These are phyloP conservation scores for Hycleus cichorii DNA, from an alignment of 1,140 invertebrate genomes.

Conservation along the genomic window DNA sequence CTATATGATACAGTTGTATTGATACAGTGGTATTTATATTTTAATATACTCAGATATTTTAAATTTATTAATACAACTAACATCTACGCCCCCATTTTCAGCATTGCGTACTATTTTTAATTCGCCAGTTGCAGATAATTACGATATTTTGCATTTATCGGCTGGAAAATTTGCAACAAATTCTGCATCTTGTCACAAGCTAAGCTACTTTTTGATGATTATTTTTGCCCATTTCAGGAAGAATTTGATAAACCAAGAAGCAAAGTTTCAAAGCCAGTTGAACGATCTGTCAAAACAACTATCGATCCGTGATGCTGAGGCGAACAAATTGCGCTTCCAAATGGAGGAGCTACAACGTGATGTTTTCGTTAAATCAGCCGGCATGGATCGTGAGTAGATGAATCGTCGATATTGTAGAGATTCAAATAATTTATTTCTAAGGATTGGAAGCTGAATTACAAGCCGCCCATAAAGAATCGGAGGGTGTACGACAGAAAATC, in stretches of 20 bases:
- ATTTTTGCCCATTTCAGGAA: conserved; percentile 36
- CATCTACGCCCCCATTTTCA: no score
- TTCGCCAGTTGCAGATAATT: no score
- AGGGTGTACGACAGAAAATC: conserved; percentile 46
- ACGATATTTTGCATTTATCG: no score
- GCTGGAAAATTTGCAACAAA: no score
- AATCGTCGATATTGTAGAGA: neutral
- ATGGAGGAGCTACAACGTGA: conserved; percentile 49
- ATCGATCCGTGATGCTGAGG: conserved; percentile 44
- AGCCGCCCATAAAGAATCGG: conserved; percentile 50
- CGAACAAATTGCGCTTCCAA: conserved; percentile 45
- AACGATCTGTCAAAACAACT: conserved; percentile 46
- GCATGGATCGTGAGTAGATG: conserved; percentile 48
- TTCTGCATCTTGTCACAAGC: no score
- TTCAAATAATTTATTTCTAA: conserved; percentile 23
- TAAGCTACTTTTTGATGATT: neutral
- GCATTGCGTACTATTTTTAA: no score
- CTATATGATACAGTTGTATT: neutral
- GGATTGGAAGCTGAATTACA: conserved; percentile 50
- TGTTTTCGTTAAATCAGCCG: conserved; percentile 46
- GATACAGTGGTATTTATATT: no score
- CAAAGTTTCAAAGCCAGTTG: conserved; percentile 45
- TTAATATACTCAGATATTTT: no score
- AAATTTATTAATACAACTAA: no score
- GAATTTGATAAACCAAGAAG: conserved; percentile 48